A percentile compares a stretch with the other conserved stretches of the same genome.
These are phyloP conservation scores for Pangasius mekongensis DNA, from an alignment of 2,797 vertebrate genomes.

Conservation along the genomic window DNA sequence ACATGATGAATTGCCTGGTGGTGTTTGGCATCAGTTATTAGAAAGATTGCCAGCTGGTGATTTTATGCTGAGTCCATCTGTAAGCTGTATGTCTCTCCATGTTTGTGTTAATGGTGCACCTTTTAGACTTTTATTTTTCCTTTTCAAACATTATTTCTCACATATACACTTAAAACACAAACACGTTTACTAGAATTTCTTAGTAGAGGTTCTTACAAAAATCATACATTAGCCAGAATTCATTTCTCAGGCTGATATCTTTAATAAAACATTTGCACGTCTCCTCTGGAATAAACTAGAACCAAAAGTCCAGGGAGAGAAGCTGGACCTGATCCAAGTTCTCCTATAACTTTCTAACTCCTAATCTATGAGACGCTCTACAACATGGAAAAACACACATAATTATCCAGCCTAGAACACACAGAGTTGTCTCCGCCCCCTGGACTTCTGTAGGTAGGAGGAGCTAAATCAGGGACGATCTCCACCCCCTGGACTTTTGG, in stretches of 20 bases:
- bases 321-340: not conserved
- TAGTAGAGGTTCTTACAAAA: not conserved
- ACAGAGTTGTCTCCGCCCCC: not conserved
- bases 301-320: not conserved
- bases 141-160: not conserved
- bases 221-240: not conserved
- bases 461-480: not conserved
- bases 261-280: not conserved
- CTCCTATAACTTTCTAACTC: not conserved
- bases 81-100: conserved; percentile 42
- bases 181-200: not conserved
- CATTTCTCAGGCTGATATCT: not conserved
- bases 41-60: conserved; percentile 29
- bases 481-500: not conserved
- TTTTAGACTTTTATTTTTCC: too few relatives aligned
- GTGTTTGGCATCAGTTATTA: conserved; percentile 28
- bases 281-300: not conserved
- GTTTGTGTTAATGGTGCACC: not conserved
- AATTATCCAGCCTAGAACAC: not conserved
- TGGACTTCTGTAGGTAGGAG: not conserved
- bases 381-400: not conserved
- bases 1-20: conserved; percentile 54
- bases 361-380: not conserved
- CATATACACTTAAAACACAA: not conserved
- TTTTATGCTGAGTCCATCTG: conserved; percentile 41